Percentiles rank a stretch among this genome's conserved stretches.
Evolutionary conservation across 1,140 invertebrate species (phyloP).

Genomic region (Nomia melanderi): DNA sequence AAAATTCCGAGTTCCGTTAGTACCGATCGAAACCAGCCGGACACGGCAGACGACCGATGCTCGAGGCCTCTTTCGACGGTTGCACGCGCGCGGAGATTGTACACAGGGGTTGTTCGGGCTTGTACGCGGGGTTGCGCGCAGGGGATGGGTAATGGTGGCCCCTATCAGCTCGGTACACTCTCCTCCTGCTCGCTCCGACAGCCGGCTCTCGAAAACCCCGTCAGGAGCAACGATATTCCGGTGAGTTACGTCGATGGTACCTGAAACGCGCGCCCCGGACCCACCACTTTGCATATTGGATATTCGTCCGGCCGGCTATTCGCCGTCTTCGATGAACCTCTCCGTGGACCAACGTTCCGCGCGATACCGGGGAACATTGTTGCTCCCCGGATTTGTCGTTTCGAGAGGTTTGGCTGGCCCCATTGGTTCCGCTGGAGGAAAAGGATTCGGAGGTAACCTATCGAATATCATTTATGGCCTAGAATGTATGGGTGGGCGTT

Average conservation of each 20-base stretch:
- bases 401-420: not conserved
- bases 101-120: conserved; percentile 49
- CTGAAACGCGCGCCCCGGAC: conserved; percentile 19
- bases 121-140: conserved; percentile 42
- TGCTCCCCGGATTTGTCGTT: not conserved
- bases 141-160: conserved; percentile 64
- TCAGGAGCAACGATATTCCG: conserved; percentile 53
- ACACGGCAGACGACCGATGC: conserved; percentile 35
- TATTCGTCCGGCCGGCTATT: conserved; percentile 29
- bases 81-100: conserved; percentile 54
- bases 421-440: no score
- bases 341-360: not conserved
- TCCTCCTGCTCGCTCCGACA: not conserved
- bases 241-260: conserved; percentile 53
- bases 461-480: no score
- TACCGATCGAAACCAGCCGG: conserved; percentile 38
- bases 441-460: no score
- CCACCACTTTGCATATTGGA: conserved; percentile 59
- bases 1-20: no score
- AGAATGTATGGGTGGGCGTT: no score
- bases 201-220: conserved; percentile 18
- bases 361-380: not conserved
- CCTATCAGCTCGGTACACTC: conserved; percentile 66
- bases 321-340: conserved; percentile 20
- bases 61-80: conserved; percentile 34